These are phyloP conservation scores for Tupiocoris notatus DNA, from an alignment of 2,888 invertebrate genomes.

Conservation along the genomic window DNA sequence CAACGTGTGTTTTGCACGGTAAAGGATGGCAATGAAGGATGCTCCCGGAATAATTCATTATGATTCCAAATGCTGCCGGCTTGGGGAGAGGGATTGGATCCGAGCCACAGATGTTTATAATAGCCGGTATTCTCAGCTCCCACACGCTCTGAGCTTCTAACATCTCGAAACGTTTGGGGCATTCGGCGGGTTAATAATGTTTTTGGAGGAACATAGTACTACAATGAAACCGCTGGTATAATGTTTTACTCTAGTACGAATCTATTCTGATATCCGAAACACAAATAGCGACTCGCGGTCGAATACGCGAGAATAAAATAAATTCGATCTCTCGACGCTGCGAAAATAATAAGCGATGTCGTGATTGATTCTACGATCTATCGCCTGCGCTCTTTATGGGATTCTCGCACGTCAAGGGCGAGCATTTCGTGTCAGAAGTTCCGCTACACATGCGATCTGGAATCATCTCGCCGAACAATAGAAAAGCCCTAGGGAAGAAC, in stretches of 20 bases:
- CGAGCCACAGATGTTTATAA: slow-evolving; percentile 42
- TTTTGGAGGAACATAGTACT: background rate
- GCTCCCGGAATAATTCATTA: slow-evolving; percentile 39
- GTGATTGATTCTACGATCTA: no score
- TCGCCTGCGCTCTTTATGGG: background rate
- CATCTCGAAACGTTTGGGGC: slow-evolving; percentile 15
- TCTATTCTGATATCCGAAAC: no score
- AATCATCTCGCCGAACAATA: background rate
- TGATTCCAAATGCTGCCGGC: slow-evolving; percentile 24
- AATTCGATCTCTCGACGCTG: no score
- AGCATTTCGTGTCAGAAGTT: background rate
- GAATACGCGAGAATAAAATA: no score
- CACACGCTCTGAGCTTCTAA: background rate
- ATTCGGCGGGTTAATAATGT: background rate
- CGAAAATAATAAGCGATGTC: no score
- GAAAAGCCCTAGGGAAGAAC: no score
- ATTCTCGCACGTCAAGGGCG: background rate
- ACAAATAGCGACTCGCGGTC: no score
- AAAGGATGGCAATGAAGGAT: slow-evolving; percentile 31
- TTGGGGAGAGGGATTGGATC: slow-evolving; percentile 30
- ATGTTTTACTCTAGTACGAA: no score
- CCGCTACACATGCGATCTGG: background rate
- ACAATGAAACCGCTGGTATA: no score
- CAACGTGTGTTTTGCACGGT: slow-evolving; percentile 1
- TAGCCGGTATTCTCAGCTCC: slow-evolving; percentile 39